phyloP scores from a whole-genome alignment of 2,113 vertebrate genomes.

The Amblyopsis rosae region DNA sequence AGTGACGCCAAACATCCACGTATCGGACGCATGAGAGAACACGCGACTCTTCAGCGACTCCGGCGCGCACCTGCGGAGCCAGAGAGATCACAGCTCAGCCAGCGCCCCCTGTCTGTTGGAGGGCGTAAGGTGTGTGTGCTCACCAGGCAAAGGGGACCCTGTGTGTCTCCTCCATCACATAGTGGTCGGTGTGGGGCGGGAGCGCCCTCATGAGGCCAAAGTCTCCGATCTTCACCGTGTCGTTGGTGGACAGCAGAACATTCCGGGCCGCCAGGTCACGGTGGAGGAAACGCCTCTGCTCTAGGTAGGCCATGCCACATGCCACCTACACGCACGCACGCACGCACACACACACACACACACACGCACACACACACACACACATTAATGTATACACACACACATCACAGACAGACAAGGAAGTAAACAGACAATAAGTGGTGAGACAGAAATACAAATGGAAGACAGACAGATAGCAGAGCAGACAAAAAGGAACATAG shows the following conservation, averaged over 20 bases:
- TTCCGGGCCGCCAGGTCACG: slow-evolving; percentile 94
- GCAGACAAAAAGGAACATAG: no score
- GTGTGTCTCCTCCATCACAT: slow-evolving; percentile 97
- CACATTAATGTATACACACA: neutral
- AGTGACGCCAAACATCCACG: slow-evolving; percentile 99
- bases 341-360: neutral
- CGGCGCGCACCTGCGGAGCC: slow-evolving; percentile 87
- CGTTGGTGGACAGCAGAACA: slow-evolving; percentile 89
- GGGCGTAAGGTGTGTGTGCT: neutral
- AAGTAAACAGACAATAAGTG: neutral
- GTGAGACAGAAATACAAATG: no score
- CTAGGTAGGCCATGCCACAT: slow-evolving; percentile 95
- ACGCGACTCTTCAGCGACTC: slow-evolving; percentile 95
- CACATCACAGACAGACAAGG: neutral
- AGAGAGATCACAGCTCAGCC: neutral
- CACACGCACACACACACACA: neutral
- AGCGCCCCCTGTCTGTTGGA: neutral
- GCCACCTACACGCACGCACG: slow-evolving; percentile 82
- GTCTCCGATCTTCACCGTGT: slow-evolving; percentile 95
- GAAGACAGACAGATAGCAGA: neutral
- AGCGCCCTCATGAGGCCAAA: slow-evolving; percentile 96
- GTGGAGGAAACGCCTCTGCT: slow-evolving; percentile 95
- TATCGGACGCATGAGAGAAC: slow-evolving; percentile 96
- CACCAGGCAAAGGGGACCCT: slow-evolving; percentile 99
- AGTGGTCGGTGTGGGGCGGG: slow-evolving; percentile 94